Evolutionary conservation across 1,140 invertebrate genomes (phyloP), one percentile per base, ranked within the genome.

Genomic region (Tyrophagus putrescentiae): DNA sequence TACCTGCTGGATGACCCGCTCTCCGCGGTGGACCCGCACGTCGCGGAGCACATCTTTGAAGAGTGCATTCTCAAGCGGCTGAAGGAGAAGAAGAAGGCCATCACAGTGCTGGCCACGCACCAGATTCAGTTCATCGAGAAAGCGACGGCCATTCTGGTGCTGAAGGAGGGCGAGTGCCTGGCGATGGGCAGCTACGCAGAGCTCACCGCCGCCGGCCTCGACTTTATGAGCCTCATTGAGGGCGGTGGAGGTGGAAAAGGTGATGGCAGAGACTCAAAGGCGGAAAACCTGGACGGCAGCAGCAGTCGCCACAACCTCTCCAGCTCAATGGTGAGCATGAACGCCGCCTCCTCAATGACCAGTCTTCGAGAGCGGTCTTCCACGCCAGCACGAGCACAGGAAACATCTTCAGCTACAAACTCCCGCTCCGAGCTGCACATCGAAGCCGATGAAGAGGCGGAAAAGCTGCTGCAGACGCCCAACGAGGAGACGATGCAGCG

Each of bases 121-220:
- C 76, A 80, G 60, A 65, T 79, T 18, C 75, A 81, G 70, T 67
- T 70, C 23, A 73, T 91, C n/a, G 79, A 80, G 66, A 76, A 78
- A 25, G 84, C 82, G 0, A 79, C 85, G 68, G 76, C 80, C 64
- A 85, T 91, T 64, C 70, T 88, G 33, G 79, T 87, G 4, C 69
- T 90, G 64, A 80, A 84, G 67, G 79, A 85, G 77, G 73, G 62
- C 28, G 23, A 60, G 50, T 21, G 42, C 16, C 50, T 48, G 7
- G 21, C 9, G n/a, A 50, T 33, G n/a, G 41, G 28, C 4, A 41
- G 21, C 16, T 58, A 57, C 18, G 29, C 34, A 13, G 61, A 62
- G 39, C 21, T 63, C 29, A 16, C 13, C 9, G 21, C n/a, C 18
- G 16, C 29, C 21, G 48, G 29, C 9, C 3, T 25, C 9, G 59